Conservation (phyloP, 2,797 vertebrate species). For the Silurus aristotelis region DNA sequence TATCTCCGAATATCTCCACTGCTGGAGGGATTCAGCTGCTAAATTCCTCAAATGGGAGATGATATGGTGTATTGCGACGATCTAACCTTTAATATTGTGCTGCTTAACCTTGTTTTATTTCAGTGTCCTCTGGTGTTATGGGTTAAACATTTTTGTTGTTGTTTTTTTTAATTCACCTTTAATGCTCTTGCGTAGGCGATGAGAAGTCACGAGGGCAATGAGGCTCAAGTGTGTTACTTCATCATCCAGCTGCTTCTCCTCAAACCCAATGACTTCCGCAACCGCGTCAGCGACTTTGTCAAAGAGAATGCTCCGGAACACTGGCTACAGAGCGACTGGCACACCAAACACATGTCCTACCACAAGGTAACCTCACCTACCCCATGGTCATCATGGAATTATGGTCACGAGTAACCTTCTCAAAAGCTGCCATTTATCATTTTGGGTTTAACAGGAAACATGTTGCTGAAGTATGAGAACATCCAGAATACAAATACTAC, state of each 20-base stretch:
- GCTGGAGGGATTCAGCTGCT: background rate
- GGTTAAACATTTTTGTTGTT: background rate
- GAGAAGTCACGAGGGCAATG: conserved; percentile 97
- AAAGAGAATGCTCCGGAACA: conserved; percentile 98
- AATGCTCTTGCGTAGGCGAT: conserved; percentile 79
- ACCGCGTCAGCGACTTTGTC: conserved; percentile 95
- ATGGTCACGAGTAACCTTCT: background rate
- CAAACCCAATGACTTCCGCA: conserved; percentile 98
- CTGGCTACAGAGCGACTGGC: conserved; percentile 99
- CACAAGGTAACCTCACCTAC: conserved; percentile 84
- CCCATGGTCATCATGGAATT: background rate
- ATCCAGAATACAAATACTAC: background rate
- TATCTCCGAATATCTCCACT: background rate
- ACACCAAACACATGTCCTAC: conserved; percentile 97
- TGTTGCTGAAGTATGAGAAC: background rate
- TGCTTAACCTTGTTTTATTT: background rate
- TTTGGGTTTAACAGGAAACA: background rate
- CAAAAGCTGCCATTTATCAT: background rate
- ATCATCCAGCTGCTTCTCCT: conserved; percentile 97
- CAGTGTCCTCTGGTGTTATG: background rate
- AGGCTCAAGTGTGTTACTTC: conserved; percentile 99
- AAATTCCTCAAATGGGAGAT: background rate
- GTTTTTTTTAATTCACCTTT: background rate
- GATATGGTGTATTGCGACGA: background rate
- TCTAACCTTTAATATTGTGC: background rate